Evolutionary conservation across 2,113 vertebrate genomes (phyloP).

Genomic region (Hiodon alosoides): DNA sequence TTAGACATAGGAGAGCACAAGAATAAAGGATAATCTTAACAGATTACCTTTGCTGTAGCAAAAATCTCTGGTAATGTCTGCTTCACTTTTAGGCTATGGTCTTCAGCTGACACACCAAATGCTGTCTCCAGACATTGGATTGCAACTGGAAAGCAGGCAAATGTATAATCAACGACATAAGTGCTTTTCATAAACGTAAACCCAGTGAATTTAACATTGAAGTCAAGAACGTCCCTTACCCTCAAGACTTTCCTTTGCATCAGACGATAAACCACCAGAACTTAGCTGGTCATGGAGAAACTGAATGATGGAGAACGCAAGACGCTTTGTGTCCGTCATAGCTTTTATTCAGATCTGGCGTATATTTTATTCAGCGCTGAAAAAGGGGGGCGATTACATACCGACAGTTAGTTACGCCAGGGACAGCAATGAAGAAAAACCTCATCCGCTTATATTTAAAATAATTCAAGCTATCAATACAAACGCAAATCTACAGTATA

Average conservation of each 20-base stretch:
- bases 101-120: slow-evolving; percentile 79
- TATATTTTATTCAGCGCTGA: slow-evolving; percentile 16
- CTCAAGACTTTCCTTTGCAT: slow-evolving; percentile 92
- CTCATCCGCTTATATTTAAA: too few relatives aligned
- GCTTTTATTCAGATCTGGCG: slow-evolving; percentile 39
- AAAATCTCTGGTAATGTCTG: slow-evolving; percentile 84
- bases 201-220: too few relatives aligned
- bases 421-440: too few relatives aligned
- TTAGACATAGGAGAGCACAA: too few relatives aligned
- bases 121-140: slow-evolving; percentile 96
- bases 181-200: background rate
- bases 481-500: too few relatives aligned
- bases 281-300: slow-evolving; percentile 85
- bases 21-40: too few relatives aligned
- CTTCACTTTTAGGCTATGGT: slow-evolving; percentile 71
- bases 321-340: slow-evolving; percentile 87
- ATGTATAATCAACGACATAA: background rate
- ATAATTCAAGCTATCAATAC: too few relatives aligned
- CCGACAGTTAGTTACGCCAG: too few relatives aligned
- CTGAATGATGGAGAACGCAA: slow-evolving; percentile 88
- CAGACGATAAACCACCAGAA: slow-evolving; percentile 70
- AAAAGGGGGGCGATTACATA: background rate
- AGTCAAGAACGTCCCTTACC: slow-evolving; percentile 57
- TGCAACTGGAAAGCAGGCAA: slow-evolving; percentile 67
- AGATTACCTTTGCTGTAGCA: slow-evolving; percentile 60